Evolutionary conservation across 2,888 invertebrate genomes (phyloP), one percentile per base, ranked within the genome.

Genomic region (Coleophora flavipennella): DNA sequence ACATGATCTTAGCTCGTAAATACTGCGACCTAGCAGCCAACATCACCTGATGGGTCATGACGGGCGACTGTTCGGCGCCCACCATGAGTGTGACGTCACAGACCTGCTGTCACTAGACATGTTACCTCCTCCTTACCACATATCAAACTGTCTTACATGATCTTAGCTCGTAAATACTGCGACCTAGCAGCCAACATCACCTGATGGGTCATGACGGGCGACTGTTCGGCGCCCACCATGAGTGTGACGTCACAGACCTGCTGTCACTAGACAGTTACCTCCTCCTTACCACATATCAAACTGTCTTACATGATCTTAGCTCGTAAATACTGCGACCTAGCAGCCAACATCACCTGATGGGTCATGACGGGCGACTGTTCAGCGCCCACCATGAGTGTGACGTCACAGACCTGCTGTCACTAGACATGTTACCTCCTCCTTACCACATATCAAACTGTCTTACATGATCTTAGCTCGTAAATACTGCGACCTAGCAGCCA

Each of bases 161-260:
- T 81, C 53, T 90, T 90, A 13, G 87, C 86, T 39, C 91, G 79
- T 20, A 97, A 83, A 80, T 91, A 95, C 45, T 91, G 89, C 0
- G 96, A 96, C 33, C 97, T 85, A 0, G 97, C 96, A 0, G 95
- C 94, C 6, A 97, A 91, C 69, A 97, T 89, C 1, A 95, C 94
- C 51, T 94, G 90, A 62, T 97, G 97, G 0, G 95, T 95, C 38
- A 90, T 84, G 36, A 96, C 91, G 40, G 88, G 88, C 1, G 88
- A 90, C 36, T 90, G n/a, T n/a, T n/a, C 90, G 0, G 85, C 76
- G 0, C 96, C 95, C 4, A 97, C 91, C 14, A 94, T 68, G 59
- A 97, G 93, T 51, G 92, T 91, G 13, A 97, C 91, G 74, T 97
- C 97, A 68, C 94, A 95, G 71, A 97, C 96, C 66, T 93, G 92